phyloP scores from a whole-genome alignment of 2,113 vertebrate genomes.

The Tachycineta bicolor region DNA sequence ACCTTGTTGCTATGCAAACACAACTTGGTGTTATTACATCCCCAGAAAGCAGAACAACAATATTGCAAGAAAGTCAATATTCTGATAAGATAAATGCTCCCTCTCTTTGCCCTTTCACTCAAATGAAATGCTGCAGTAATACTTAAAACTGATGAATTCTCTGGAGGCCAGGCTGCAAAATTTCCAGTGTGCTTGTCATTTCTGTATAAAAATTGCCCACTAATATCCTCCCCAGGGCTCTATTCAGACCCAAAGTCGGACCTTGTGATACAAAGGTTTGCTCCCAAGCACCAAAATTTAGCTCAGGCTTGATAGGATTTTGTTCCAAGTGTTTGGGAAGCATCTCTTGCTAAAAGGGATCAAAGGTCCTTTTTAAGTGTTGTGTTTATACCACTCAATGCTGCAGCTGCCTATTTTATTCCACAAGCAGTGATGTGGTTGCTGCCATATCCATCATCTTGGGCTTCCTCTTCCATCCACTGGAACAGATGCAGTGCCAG shows the following conservation, averaged over 20 bases:
- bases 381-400: not conserved
- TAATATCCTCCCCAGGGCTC: not conserved
- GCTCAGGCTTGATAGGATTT: not conserved
- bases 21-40: not conserved
- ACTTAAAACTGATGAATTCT: not conserved
- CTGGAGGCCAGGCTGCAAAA: not conserved
- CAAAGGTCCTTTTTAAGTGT: not conserved
- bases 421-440: not conserved
- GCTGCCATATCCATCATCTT: not conserved
- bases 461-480: not conserved
- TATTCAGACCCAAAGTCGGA: not conserved
- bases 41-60: not conserved
- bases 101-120: slow-evolving; percentile 14
- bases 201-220: not conserved
- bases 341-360: not conserved
- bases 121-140: not conserved
- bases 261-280: not conserved
- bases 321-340: not conserved
- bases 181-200: not conserved
- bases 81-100: slow-evolving; percentile 29
- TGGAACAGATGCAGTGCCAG: not conserved
- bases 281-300: not conserved
- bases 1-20: slow-evolving; percentile 60
- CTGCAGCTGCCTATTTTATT: not conserved
- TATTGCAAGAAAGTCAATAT: slow-evolving; percentile 37